phyloP scores from a whole-genome alignment of 2,113 vertebrate genomes.

The Oostethus manadensis region DNA sequence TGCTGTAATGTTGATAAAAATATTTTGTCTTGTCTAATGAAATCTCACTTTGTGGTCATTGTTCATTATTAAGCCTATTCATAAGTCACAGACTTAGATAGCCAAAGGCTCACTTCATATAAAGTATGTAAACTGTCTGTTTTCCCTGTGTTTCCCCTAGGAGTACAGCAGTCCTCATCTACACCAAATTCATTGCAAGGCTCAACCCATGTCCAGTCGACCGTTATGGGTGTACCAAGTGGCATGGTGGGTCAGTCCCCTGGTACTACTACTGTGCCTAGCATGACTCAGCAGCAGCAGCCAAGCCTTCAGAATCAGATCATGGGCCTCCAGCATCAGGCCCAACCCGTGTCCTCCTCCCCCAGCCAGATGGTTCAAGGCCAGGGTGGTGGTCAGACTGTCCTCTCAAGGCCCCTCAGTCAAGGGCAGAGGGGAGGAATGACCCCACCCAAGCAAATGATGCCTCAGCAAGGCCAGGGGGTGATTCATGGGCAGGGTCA shows the following conservation, averaged over 20 bases:
- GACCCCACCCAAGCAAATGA: constrained; percentile 96
- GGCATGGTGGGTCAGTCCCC: constrained; percentile 80
- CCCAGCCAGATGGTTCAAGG: constrained; percentile 89
- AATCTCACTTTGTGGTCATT: neutral
- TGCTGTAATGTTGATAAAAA: neutral
- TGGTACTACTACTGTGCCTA: constrained; percentile 79
- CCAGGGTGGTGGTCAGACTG: constrained; percentile 82
- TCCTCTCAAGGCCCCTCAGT: constrained; percentile 88
- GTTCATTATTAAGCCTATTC: neutral
- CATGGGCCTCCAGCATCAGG: constrained; percentile 94
- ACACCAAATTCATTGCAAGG: constrained; percentile 87
- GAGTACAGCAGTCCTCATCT: constrained; percentile 78
- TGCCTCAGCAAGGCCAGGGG: constrained; percentile 89
- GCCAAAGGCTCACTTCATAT: neutral
- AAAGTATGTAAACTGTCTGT: constrained; percentile 1
- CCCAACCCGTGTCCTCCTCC: constrained; percentile 87
- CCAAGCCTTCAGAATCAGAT: constrained; percentile 89
- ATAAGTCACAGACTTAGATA: neutral
- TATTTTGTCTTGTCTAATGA: neutral
- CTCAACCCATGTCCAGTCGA: constrained; percentile 82
- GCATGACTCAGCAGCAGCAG: constrained; percentile 68
- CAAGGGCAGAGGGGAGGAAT: constrained; percentile 89
- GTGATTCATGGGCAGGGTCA: constrained; percentile 91
- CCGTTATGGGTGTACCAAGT: constrained; percentile 87
- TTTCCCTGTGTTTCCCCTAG: constrained; percentile 66